Conservation (phyloP, 2,888 invertebrate species). For the Myopa testacea region DNA sequence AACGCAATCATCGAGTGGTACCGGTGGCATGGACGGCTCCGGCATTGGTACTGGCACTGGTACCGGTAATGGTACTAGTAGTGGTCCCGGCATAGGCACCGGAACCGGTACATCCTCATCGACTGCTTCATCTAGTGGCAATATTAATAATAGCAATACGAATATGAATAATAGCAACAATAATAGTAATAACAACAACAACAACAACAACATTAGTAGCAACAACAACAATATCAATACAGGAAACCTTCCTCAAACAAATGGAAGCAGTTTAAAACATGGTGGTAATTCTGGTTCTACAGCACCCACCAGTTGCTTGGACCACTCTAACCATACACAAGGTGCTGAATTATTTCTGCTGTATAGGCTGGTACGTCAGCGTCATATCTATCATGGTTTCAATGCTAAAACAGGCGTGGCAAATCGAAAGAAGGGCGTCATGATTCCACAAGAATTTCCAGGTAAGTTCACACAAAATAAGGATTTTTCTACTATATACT, state of each 20-base stretch:
- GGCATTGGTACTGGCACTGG: slow-evolving; percentile 40
- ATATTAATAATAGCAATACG: slow-evolving; percentile 41
- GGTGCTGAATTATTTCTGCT: slow-evolving; percentile 64
- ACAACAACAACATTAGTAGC: slow-evolving; percentile 8
- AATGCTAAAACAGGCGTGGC: slow-evolving; percentile 64
- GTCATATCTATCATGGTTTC: slow-evolving; percentile 66
- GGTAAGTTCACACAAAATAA: slow-evolving; percentile 54
- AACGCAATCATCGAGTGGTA: slow-evolving; percentile 47
- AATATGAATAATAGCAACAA: slow-evolving; percentile 40
- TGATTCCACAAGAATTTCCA: slow-evolving; percentile 68
- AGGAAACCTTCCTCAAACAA: background rate
- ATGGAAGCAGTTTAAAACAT: slow-evolving; percentile 3
- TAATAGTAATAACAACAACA: slow-evolving; percentile 42
- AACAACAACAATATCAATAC: slow-evolving; percentile 34
- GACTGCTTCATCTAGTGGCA: slow-evolving; percentile 47
- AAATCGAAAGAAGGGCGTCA: slow-evolving; percentile 66
- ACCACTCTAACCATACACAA: slow-evolving; percentile 28
- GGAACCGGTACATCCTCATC: slow-evolving; percentile 45
- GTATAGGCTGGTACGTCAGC: slow-evolving; percentile 64
- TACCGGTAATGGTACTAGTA: slow-evolving; percentile 16
- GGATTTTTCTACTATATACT: no score
- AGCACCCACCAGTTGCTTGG: slow-evolving; percentile 2
- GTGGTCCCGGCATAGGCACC: slow-evolving; percentile 37
- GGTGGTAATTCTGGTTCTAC: slow-evolving; percentile 42
- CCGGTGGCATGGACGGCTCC: slow-evolving; percentile 49